phyloP scores from a whole-genome alignment of 1,140 invertebrate species.

The Habropoda laboriosa region DNA sequence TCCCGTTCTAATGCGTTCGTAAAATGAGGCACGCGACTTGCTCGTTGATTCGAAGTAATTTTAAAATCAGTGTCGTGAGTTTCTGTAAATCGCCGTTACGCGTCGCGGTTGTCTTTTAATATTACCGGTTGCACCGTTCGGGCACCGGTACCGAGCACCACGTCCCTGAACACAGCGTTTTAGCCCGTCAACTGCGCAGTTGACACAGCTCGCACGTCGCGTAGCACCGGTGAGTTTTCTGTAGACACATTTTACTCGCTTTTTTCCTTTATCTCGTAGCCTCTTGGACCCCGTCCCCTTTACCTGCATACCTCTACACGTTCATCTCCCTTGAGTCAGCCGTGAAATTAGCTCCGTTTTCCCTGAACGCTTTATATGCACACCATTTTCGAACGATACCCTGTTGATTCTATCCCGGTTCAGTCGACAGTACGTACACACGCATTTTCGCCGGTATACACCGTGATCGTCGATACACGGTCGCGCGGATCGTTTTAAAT shows the following conservation, averaged over 20 bases:
- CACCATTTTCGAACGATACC: conserved; percentile 15
- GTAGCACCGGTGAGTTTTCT: conserved; percentile 75
- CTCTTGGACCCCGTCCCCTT: not conserved
- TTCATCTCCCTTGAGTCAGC: not conserved
- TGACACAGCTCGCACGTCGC: conserved; percentile 70
- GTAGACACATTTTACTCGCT: conserved; percentile 29
- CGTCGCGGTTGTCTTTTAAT: conserved; percentile 41
- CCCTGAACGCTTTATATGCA: conserved; percentile 26
- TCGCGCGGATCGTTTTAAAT: not conserved
- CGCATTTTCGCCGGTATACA: conserved; percentile 1
- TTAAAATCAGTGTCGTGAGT: not conserved
- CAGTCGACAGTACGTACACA: not conserved
- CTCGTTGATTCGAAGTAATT: not conserved
- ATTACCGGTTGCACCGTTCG: conserved; percentile 62
- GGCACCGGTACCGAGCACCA: conserved; percentile 66
- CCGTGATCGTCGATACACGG: not conserved
- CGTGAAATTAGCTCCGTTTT: not conserved
- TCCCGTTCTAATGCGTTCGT: not conserved
- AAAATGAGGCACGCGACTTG: not conserved
- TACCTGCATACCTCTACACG: not conserved
- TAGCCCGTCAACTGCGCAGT: conserved; percentile 78
- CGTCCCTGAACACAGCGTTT: conserved; percentile 71
- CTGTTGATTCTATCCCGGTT: conserved; percentile 1
- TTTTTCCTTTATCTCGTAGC: not conserved
- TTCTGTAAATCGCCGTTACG: conserved; percentile 34